phyloP scores from a whole-genome alignment of 2,113 vertebrate species.

The Barbus barbus region DNA sequence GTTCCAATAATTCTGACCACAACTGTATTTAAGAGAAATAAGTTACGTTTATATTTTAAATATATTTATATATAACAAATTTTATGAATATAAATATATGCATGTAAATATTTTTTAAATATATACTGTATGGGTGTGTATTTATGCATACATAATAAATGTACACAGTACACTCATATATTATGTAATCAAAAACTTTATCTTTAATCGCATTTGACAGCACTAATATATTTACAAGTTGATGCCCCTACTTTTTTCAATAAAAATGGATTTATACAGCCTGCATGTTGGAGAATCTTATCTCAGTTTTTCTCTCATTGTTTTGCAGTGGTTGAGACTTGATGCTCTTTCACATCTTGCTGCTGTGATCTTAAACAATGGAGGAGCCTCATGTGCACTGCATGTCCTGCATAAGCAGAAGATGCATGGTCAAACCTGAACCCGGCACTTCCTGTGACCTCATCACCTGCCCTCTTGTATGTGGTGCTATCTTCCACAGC shows the following conservation, averaged over 20 bases:
- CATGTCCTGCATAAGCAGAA: conserved; percentile 86
- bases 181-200: too few species aligned
- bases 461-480: conserved; percentile 84
- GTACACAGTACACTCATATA: too few species aligned
- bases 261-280: background rate
- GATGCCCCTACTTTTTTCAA: background rate
- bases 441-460: conserved; percentile 87
- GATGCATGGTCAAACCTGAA: conserved; percentile 86
- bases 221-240: background rate
- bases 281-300: background rate
- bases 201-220: too few species aligned
- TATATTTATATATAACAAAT: too few species aligned
- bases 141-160: too few species aligned
- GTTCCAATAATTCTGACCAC: too few species aligned
- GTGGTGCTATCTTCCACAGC: conserved; percentile 93
- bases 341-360: background rate
- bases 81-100: too few species aligned
- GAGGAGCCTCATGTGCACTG: conserved; percentile 86
- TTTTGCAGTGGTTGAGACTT: conserved; percentile 32
- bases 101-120: too few species aligned
- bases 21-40: too few species aligned
- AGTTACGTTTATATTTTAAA: too few species aligned
- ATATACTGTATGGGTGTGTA: too few species aligned
- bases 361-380: conserved; percentile 35
- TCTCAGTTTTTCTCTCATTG: background rate